Evolutionary conservation across 2,888 invertebrate species (phyloP), one percentile per base, ranked within the genome.

Genomic region (Papilio gigon): DNA sequence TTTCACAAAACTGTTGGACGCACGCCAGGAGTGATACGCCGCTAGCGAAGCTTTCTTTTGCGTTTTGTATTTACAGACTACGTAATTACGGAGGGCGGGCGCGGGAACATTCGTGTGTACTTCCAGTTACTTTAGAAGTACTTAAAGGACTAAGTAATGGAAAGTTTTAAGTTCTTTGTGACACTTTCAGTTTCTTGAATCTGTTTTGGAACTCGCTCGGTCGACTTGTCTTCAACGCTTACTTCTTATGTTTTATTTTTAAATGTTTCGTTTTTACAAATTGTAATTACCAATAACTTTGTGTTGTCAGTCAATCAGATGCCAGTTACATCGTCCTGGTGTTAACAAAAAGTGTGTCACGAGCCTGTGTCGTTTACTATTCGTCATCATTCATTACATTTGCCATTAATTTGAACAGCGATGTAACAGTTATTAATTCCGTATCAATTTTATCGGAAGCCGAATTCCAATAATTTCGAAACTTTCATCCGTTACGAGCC

Each of bases 1-100:
- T 69, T 50, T 61, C 27, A 33, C 69, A 65, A 40, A 69, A 65
- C 53, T 30, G 65, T 61, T 69, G 69, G 69, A 65, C 50, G 17
- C 30, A 33, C 37, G 69, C 69, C 69, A 69, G 69, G 65, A 65
- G 65, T 69, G 69, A 65, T 69, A 65, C 53, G 33, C 53, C 25
- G 20, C 12, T 22, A 4, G 40, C 11, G 17, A 56, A 25, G 65
- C 50, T 62, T 67, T 67, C 56, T 42, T 35, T 25, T 42, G 25
- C 42, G 1, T 22, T 62, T 42, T 42, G 14, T 65, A 65, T 69
- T 65, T 69, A 68, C 60, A 1, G 68, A 12, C 17, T 59, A 12
- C 60, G 61, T 65, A 65, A 69, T 65, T 69, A 61, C 61, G 44
- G 65, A 33, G 53, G 20, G 42, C 42, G 25, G 20, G 53, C 8